phyloP scores from a whole-genome alignment of 2,888 invertebrate species.

The Drosophila demipolita region DNA sequence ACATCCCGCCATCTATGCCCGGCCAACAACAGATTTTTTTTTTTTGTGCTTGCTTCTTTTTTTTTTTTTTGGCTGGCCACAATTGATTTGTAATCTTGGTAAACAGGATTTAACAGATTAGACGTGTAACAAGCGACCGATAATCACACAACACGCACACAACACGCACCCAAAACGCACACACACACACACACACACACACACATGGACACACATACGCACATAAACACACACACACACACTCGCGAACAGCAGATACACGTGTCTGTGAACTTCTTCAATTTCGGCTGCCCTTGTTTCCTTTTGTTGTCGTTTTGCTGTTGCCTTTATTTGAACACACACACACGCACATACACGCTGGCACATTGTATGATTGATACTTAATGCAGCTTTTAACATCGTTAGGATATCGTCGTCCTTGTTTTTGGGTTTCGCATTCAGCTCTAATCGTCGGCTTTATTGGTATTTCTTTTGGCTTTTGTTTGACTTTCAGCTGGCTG shows the following conservation, averaged over 20 bases:
- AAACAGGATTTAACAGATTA: slow-evolving; percentile 81
- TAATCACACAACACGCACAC: slow-evolving; percentile 68
- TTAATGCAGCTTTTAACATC: slow-evolving; percentile 78
- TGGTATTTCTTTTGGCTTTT: slow-evolving; percentile 75
- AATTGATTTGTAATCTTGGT: slow-evolving; percentile 80
- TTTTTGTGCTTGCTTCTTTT: background rate
- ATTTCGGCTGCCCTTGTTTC: slow-evolving; percentile 41
- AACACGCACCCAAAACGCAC: slow-evolving; percentile 16
- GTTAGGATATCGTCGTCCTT: slow-evolving; percentile 67
- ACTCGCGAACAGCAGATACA: slow-evolving; percentile 38
- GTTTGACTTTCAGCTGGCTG: slow-evolving; percentile 71
- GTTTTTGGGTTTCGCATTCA: slow-evolving; percentile 33
- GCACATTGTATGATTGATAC: slow-evolving; percentile 68
- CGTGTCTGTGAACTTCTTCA: slow-evolving; percentile 65
- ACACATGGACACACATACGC: background rate
- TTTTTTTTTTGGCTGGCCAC: slow-evolving; percentile 70
- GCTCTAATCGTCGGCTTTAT: slow-evolving; percentile 68
- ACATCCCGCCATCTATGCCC: background rate
- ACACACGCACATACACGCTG: slow-evolving; percentile 1
- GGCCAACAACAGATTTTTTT: slow-evolving; percentile 3
- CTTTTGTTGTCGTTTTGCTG: slow-evolving; percentile 23
- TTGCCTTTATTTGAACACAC: slow-evolving; percentile 13
- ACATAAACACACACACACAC: background rate
- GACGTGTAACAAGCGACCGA: slow-evolving; percentile 77
- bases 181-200: background rate